Percentiles rank a stretch among this genome's conserved stretches.
Evolutionary conservation across 2,113 vertebrate genomes (phyloP).

Genomic region (Serilophus lunatus): DNA sequence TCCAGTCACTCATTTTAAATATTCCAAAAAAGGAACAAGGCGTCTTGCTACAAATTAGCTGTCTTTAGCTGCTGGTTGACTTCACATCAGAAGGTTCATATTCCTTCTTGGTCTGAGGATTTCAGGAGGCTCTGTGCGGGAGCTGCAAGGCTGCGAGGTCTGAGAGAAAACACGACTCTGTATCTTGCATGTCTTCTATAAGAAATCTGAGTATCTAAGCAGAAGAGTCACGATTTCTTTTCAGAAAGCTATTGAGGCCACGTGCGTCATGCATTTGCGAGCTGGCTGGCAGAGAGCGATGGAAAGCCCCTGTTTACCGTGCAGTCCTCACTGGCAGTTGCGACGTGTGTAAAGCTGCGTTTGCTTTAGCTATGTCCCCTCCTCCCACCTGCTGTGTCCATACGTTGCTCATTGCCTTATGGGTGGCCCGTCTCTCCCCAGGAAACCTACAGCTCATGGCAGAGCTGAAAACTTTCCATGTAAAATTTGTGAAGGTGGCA

Average conservation of each 20-base stretch:
- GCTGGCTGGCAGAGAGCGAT: neutral
- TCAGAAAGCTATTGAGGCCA: neutral
- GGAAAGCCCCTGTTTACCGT: neutral
- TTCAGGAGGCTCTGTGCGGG: neutral
- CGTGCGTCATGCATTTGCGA: neutral
- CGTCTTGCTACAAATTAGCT: neutral
- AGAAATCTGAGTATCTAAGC: neutral
- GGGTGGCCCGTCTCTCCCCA: neutral
- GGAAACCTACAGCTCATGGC: neutral
- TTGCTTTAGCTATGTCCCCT: neutral
- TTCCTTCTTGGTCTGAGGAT: neutral
- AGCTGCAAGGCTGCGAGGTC: neutral
- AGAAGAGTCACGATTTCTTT: neutral
- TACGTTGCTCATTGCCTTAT: neutral
- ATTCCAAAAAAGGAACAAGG: neutral
- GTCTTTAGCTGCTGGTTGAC: neutral
- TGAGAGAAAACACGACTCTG: accelerated
- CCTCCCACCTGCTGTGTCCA: neutral
- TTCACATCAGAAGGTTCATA: neutral
- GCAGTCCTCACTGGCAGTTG: neutral
- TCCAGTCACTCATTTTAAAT: neutral
- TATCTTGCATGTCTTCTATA: neutral
- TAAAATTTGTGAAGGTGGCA: neutral
- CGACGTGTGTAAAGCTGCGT: accelerated
- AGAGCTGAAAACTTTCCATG: neutral